Conservation (phyloP, 1,140 invertebrate species). For the Dermatophagoides farinae region DNA sequence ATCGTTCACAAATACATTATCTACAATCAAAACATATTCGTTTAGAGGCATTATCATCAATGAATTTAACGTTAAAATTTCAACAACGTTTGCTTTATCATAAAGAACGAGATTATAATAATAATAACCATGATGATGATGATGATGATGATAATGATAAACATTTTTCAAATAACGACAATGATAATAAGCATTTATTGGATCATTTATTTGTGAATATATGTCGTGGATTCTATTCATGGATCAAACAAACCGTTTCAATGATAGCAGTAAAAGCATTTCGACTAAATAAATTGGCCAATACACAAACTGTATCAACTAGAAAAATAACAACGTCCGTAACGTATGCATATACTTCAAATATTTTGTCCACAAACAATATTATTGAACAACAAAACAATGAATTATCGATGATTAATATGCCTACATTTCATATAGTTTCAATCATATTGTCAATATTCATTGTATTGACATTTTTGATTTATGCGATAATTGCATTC, state of each 20-base stretch:
- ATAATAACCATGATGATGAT: too few species aligned
- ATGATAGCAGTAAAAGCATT: neutral
- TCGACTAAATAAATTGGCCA: too few species aligned
- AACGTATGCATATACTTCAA: too few species aligned
- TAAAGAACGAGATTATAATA: too few species aligned
- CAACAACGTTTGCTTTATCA: neutral
- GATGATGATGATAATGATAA: neutral
- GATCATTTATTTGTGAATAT: neutral
- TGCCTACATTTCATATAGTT: neutral
- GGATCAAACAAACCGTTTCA: neutral
- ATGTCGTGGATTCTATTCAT: neutral
- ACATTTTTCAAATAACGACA: neutral
- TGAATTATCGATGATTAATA: neutral
- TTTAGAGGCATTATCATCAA: neutral
- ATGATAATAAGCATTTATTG: too few species aligned
- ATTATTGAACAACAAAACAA: neutral
- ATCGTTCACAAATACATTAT: constrained; percentile 4
- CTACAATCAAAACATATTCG: neutral
- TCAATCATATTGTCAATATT: constrained; percentile 3
- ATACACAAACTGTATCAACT: too few species aligned
- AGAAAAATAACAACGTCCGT: too few species aligned
- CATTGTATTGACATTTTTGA: neutral
- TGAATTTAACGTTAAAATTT: constrained; percentile 3
- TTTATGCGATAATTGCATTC: neutral
- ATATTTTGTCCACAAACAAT: too few species aligned